Conservation (phyloP, 2,113 vertebrate species). For the Cercocebus atys region DNA sequence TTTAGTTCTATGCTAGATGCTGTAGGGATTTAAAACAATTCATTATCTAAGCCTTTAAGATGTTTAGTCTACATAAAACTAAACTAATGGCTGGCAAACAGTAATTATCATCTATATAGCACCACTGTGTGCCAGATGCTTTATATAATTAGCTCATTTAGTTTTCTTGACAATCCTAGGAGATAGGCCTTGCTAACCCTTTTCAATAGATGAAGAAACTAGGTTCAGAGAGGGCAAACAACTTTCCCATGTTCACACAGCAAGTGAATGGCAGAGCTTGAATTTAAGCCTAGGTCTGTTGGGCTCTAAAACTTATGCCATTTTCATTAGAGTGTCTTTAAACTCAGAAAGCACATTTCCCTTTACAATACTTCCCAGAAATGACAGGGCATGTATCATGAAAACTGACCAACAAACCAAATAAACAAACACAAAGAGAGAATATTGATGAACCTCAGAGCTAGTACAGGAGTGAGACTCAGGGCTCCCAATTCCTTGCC, state of each 20-base stretch:
- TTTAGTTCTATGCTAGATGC: neutral
- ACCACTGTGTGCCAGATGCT: neutral
- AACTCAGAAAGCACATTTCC: neutral
- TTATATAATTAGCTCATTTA: neutral
- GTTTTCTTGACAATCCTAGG: neutral
- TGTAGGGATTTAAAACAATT: neutral
- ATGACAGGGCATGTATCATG: neutral
- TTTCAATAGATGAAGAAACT: neutral
- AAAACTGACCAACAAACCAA: neutral
- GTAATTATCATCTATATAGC: neutral
- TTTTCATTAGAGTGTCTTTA: neutral
- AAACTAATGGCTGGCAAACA: neutral
- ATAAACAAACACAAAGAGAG: neutral
- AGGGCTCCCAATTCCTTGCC: neutral
- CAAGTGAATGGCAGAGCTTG: neutral
- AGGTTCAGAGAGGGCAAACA: neutral
- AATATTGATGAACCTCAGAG: neutral
- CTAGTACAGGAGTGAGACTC: neutral
- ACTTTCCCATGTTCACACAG: neutral
- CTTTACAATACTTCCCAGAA: neutral
- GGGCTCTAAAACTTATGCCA: neutral
- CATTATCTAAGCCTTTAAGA: neutral
- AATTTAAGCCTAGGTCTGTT: constrained; percentile 7
- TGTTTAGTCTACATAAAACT: neutral
- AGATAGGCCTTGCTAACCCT: neutral